Base-by-base conservation (phyloP, 2,888 invertebrate species). In the Apotomis capreana region DNA sequence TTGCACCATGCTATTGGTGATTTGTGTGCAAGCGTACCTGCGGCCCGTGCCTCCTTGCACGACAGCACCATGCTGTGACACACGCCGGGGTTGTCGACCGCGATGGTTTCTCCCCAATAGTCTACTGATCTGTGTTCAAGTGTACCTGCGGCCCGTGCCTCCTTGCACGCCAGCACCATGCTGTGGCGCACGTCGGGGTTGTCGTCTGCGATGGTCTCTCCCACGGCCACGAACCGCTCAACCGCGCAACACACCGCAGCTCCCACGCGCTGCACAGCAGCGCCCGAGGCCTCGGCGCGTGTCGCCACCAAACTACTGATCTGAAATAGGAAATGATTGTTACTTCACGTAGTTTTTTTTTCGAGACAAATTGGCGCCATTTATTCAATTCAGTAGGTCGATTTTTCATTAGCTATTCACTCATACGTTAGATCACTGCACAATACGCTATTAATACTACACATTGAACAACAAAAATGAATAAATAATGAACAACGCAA, bases 161-260 rank as follows among this genome's bases (percentile, higher is more conserved):
- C 99, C 86, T 97, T 98, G 93, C 99, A 99, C 40, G 99, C 99
- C 82, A 99, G 98, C 89, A 97, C 98, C 99, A 99, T 99, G 89
- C 99, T 99, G 85, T 97, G 96, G 80, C 98, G 96, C 79, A 99
- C 98, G 91, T 99, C 99, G 46, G 97, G 96, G 94, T 99, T 99
- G 94, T 99, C 99, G 91, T 99, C 99, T 62, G 99, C 99, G 86
- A 99, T 99, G 82, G 98, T 97, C 93, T 99, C 99, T 58, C 99
- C 99, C 77, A 99, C 99, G 58, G 98, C 97, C 80, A 99, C 99
- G 94, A 99, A 99, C 80, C 99, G 95, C 87, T 99, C 99, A 74
- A 99, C 98, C 68, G 99, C 99, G 85, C 98, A 95, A 91, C 98
- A 98, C 76, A 99, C 98, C 61, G 98, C 97, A 85, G 98, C 98